phyloP scores from a whole-genome alignment of 2,888 invertebrate species.

The Calliopum simillimum region DNA sequence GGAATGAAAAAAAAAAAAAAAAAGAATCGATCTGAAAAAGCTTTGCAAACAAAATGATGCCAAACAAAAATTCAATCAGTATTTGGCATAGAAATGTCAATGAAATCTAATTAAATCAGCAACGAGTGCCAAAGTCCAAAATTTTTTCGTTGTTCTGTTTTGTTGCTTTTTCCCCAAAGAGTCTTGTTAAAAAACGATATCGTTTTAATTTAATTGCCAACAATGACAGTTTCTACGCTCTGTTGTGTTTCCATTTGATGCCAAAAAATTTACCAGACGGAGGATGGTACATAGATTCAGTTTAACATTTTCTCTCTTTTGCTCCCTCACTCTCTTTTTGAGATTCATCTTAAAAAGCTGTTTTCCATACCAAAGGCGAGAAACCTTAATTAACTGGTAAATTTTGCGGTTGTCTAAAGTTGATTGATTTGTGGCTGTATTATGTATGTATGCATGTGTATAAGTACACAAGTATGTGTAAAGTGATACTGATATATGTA shows the following conservation, averaged over 20 bases:
- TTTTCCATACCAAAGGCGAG: background rate
- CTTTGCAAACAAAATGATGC: background rate
- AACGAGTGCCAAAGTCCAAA: too few species aligned
- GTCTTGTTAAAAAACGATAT: slow-evolving; percentile 13
- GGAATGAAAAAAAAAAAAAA: background rate
- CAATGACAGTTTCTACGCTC: background rate
- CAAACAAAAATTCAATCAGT: background rate
- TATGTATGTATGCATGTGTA: too few species aligned
- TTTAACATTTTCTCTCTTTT: background rate
- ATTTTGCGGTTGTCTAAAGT: background rate
- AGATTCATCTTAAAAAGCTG: background rate
- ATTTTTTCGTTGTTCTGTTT: background rate
- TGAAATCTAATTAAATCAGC: slow-evolving; percentile 5
- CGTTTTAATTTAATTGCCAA: background rate
- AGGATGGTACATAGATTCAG: too few species aligned
- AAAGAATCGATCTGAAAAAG: background rate
- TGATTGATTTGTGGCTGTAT: background rate
- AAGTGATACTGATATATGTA: too few species aligned
- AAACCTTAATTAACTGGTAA: slow-evolving; percentile 4
- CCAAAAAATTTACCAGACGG: too few species aligned
- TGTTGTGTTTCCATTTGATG: too few species aligned
- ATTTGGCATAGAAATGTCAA: background rate
- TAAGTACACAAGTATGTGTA: too few species aligned
- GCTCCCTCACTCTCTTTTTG: background rate
- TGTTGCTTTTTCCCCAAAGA: background rate